These are phyloP conservation scores for Amazona ochrocephala DNA, from an alignment of 2,797 vertebrate species.

Conservation along the genomic window DNA sequence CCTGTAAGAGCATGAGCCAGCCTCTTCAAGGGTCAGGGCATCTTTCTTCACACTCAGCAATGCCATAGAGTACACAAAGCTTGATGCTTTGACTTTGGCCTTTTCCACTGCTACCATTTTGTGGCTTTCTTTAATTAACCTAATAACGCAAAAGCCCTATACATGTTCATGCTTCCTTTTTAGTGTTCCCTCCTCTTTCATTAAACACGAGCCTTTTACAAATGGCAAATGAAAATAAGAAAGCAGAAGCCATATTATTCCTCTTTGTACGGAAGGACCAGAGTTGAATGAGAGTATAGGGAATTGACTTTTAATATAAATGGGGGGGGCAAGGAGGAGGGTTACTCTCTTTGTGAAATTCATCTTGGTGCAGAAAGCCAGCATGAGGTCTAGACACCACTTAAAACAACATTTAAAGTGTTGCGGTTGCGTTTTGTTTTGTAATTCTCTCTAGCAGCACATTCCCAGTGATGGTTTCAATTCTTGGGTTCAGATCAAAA, in stretches of 20 bases:
- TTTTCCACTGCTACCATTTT: neutral
- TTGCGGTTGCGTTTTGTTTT: constrained; percentile 52
- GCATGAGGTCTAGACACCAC: constrained; percentile 51
- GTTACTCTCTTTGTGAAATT: constrained; percentile 16
- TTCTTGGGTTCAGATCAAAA: constrained; percentile 56
- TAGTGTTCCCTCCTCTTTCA: neutral
- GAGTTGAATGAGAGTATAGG: neutral
- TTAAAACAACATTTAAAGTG: constrained; percentile 61
- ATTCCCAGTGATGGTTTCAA: constrained; percentile 47
- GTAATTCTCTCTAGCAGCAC: constrained; percentile 28
- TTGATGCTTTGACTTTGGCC: neutral
- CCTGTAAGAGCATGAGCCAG: neutral
- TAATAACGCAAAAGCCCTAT: neutral
- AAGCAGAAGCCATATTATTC: constrained; percentile 1
- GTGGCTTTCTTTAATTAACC: constrained; percentile 6
- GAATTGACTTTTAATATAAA: constrained; percentile 23
- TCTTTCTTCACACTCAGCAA: neutral
- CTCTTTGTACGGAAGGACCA: neutral
- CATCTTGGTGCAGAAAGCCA: constrained; percentile 28
- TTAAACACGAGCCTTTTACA: neutral
- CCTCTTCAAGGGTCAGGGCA: neutral
- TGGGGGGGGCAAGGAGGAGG: neutral
- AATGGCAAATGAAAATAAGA: neutral
- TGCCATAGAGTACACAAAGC: neutral
- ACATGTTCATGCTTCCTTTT: neutral